These are phyloP conservation scores for Aricia artaxerxes DNA, from an alignment of 2,888 invertebrate genomes.

Conservation along the genomic window DNA sequence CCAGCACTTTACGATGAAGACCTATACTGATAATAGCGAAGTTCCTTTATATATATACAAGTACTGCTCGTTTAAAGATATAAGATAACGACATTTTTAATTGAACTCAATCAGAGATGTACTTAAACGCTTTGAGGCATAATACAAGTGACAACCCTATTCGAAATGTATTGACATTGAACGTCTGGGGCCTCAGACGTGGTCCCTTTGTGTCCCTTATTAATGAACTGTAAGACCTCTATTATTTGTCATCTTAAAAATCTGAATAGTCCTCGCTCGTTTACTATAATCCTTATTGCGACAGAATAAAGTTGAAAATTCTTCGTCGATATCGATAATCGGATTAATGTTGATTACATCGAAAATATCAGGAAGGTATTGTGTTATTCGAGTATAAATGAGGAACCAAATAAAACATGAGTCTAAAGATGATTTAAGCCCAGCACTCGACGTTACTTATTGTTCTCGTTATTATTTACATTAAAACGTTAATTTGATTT, in stretches of 20 bases:
- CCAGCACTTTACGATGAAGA: no score
- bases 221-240: constrained; percentile 54
- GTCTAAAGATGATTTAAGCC: constrained; percentile 30
- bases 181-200: constrained; percentile 54
- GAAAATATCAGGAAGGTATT: constrained; percentile 36
- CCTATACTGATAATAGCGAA: no score
- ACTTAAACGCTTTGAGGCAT: neutral
- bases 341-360: constrained; percentile 40
- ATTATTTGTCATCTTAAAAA: constrained; percentile 49
- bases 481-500: constrained; percentile 25
- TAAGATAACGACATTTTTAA: no score
- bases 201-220: constrained; percentile 53
- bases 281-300: constrained; percentile 31
- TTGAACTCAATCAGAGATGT: no score
- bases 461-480: constrained; percentile 30
- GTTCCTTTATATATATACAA: no score
- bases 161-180: constrained; percentile 44
- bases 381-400: constrained; percentile 34
- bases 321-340: constrained; percentile 34
- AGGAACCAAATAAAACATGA: constrained; percentile 28
- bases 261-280: constrained; percentile 1
- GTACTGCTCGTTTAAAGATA: no score
- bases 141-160: constrained; percentile 52
- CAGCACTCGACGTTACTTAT: constrained; percentile 20
- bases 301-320: constrained; percentile 27